A percentile compares a stretch with the other conserved stretches of the same genome.
phyloP scores from a whole-genome alignment of 2,797 vertebrate genomes.

The Parambassis ranga region DNA sequence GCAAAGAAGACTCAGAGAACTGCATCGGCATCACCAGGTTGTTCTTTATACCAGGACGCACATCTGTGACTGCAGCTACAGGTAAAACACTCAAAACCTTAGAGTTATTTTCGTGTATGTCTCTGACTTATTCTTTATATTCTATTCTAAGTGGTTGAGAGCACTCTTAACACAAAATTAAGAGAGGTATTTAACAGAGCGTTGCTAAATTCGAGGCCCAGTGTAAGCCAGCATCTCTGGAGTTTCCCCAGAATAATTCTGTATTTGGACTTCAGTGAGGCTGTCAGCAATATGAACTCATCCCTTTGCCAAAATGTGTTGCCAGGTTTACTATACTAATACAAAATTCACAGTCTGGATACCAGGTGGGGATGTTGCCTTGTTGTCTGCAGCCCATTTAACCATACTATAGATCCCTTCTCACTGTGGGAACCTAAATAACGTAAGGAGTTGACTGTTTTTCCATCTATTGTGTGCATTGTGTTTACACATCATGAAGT shows the following conservation, averaged over 20 bases:
- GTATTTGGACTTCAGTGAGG: constrained; percentile 3
- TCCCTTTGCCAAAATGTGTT: neutral
- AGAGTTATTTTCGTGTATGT: too few species aligned
- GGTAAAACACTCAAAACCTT: constrained; percentile 61
- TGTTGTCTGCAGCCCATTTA: neutral
- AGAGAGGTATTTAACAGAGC: too few species aligned
- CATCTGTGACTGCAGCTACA: constrained; percentile 56
- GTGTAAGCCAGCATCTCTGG: neutral
- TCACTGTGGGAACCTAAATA: neutral
- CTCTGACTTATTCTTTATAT: too few species aligned
- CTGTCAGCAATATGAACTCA: neutral
- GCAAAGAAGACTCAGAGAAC: constrained; percentile 44
- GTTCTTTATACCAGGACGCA: constrained; percentile 77
- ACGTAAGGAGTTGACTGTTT: too few species aligned
- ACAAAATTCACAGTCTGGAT: neutral
- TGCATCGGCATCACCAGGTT: constrained; percentile 71
- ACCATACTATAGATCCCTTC: neutral
- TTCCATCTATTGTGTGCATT: neutral
- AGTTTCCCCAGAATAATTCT: neutral
- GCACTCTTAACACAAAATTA: too few species aligned
- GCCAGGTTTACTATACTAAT: neutral
- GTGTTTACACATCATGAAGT: constrained; percentile 13
- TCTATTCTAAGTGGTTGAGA: too few species aligned
- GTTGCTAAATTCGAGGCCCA: neutral
- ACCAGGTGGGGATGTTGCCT: neutral